Evolutionary conservation across 2,113 vertebrate genomes (phyloP).

Genomic region (Misgurnus mizolepis): DNA sequence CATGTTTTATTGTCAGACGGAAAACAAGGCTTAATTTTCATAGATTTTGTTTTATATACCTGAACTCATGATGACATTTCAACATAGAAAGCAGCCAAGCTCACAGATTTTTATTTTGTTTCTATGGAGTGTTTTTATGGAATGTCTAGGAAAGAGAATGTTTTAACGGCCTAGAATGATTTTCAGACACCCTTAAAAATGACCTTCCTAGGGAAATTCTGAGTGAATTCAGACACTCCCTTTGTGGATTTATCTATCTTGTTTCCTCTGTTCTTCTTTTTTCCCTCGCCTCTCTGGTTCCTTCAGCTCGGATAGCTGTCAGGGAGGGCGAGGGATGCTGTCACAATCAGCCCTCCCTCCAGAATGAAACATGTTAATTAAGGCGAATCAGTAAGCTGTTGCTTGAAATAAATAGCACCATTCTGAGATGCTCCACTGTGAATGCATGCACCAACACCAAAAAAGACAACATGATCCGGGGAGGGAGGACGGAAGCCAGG

Average conservation of each 20-base stretch:
- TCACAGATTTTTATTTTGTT: too few relatives aligned
- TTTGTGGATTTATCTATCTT: neutral
- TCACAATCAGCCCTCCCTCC: slow-evolving; percentile 60
- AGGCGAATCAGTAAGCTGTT: slow-evolving; percentile 67
- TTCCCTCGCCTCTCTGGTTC: slow-evolving; percentile 19
- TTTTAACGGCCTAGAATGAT: too few relatives aligned
- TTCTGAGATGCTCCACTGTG: slow-evolving; percentile 56
- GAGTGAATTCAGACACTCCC: neutral
- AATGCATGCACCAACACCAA: slow-evolving; percentile 3
- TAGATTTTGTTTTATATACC: too few relatives aligned
- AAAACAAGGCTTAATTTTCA: too few relatives aligned
- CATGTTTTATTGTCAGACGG: too few relatives aligned
- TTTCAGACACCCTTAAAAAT: too few relatives aligned
- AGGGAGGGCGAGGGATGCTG: slow-evolving; percentile 51
- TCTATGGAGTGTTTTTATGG: too few relatives aligned
- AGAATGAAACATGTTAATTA: slow-evolving; percentile 69
- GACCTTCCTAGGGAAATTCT: too few relatives aligned
- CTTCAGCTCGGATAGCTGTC: slow-evolving; percentile 59
- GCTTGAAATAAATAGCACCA: slow-evolving; percentile 65
- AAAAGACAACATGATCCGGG: slow-evolving; percentile 46
- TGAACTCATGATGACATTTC: too few relatives aligned
- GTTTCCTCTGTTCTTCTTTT: slow-evolving; percentile 4
- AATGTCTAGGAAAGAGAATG: too few relatives aligned
- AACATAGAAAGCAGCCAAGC: too few relatives aligned
- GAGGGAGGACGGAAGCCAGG: slow-evolving; percentile 29